These are phyloP conservation scores for Lonchura striata DNA, from an alignment of 2,113 vertebrate genomes.

Conservation along the genomic window DNA sequence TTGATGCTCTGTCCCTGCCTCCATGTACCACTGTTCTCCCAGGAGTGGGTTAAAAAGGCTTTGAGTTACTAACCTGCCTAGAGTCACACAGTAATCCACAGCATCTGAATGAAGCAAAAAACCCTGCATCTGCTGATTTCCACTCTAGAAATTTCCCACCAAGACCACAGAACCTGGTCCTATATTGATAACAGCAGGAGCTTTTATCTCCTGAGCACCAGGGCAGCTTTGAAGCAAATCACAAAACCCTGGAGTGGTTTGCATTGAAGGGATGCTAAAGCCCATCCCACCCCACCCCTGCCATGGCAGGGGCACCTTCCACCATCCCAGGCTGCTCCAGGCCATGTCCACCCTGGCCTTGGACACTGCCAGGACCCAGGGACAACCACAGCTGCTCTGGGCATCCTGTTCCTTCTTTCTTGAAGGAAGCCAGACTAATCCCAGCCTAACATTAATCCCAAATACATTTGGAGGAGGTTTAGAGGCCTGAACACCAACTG, in stretches of 20 bases:
- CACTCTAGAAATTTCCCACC: background rate
- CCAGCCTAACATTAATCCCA: background rate
- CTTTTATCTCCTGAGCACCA: background rate
- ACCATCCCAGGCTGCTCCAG: background rate
- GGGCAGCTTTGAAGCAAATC: background rate
- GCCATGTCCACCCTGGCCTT: background rate
- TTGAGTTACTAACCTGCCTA: background rate
- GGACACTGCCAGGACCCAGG: background rate
- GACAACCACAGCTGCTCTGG: background rate
- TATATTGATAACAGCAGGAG: rapidly evolving
- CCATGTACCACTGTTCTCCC: rapidly evolving
- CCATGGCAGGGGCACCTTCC: background rate
- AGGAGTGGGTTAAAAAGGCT: background rate
- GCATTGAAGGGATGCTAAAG: background rate
- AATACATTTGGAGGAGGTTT: background rate
- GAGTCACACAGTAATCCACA: background rate
- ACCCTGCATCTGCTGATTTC: background rate
- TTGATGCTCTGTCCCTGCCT: background rate
- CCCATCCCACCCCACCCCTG: background rate
- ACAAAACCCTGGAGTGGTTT: background rate
- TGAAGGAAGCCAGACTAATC: background rate
- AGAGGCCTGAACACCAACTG: background rate
- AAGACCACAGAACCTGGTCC: background rate
- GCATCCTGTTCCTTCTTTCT: background rate
- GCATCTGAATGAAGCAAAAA: background rate